phyloP scores from a whole-genome alignment of 2,113 vertebrate genomes.

The Tamias sibiricus region DNA sequence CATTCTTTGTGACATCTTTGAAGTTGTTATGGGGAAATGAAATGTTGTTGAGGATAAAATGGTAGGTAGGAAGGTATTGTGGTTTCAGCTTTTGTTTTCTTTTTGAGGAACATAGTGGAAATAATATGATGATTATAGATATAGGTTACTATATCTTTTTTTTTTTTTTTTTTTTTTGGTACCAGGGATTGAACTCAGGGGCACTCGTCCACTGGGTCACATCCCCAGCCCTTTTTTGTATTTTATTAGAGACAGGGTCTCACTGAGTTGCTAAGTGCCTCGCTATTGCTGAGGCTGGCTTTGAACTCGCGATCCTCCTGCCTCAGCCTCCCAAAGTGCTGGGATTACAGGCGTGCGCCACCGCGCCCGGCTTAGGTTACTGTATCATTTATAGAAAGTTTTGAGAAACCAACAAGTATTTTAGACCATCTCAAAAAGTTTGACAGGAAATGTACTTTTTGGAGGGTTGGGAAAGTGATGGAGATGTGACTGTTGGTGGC shows the following conservation, averaged over 20 bases:
- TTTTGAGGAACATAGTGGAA: not conserved
- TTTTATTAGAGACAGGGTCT: no score
- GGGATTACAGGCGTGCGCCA: no score
- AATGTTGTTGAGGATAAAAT: not conserved
- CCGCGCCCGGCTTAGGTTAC: no score
- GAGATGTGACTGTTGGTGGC: not conserved
- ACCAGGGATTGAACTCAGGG: no score
- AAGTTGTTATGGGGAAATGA: not conserved
- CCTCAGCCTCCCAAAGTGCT: no score
- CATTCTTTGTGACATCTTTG: not conserved
- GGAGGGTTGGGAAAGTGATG: not conserved
- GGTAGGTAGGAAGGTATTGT: not conserved
- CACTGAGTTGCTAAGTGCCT: no score
- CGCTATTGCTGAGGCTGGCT: no score
- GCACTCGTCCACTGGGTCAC: no score
- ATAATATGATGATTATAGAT: not conserved
- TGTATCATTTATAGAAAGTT: not conserved
- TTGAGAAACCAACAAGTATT: not conserved
- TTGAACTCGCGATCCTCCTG: no score
- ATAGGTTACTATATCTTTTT: not conserved
- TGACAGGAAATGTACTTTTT: not conserved
- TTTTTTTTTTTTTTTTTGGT: no score
- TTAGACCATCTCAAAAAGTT: not conserved
- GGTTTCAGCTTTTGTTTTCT: slow-evolving; percentile 1
- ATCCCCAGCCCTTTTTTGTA: no score